Base-by-base conservation (phyloP, 2,888 invertebrate genomes). In the Bhutanitis thaidina region DNA sequence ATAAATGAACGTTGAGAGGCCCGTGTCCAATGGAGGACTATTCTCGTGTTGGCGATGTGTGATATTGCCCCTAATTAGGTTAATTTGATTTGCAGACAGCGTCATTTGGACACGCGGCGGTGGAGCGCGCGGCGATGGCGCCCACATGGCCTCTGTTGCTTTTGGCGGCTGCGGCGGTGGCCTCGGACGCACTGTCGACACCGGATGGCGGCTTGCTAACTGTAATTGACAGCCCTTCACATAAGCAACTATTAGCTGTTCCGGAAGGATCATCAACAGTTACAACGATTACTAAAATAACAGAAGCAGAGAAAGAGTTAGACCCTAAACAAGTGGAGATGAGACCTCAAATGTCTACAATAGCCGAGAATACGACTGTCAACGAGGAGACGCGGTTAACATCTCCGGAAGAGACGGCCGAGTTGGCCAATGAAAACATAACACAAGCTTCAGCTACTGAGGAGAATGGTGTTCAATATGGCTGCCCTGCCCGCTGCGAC, bases 401-500 rank as follows among this genome's bases (percentile, higher is more conserved):
- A 12, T 1, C 12, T 7, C 12, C 1, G 10, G 7, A 1, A n/a
- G 34, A 34, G 7, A 27, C 7, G 5, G 5, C 34, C 13, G 7
- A n/a, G 4, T 1, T 34, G 12, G 12, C 12, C 10, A 34, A 34
- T 7, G 34, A 34, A 12, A 34, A 34, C 13, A 34, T 4, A 12
- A 7, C n/a, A 3, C 3, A 12, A 34, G 34, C n/a, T 34, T 4
- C 12, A 34, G 12, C 3, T 7, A 12, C 1, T 7, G 34, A n/a
- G 34, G 12, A 34, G 4, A 34, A 7, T 7, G 12, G 3, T 4
- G 5, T 12, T 1, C n/a, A 5, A 12, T 12, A 10, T 7, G 36
- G 44, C 1, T 58, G 58, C 27, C 50, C 52, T 1, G 10, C 32
- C 10, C 34, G 13, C 8, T 65, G 62, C 53, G 35, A 25, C 1